Evolutionary conservation across 2,113 vertebrate species (phyloP), one percentile per base, ranked within the genome.

Genomic region (Chionis minor): DNA sequence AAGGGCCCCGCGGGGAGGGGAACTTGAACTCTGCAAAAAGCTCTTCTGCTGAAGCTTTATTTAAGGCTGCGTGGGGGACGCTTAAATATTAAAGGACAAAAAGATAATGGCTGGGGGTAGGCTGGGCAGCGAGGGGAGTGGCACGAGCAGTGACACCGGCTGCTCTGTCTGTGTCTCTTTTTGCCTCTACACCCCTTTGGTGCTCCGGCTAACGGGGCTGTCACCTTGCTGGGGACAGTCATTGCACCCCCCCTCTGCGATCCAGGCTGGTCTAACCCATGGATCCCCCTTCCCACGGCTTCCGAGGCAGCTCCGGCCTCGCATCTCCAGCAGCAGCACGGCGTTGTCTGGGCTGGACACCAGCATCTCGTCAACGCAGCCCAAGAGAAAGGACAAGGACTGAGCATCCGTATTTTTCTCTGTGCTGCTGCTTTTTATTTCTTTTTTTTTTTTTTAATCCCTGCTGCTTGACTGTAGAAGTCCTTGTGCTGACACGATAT

Each of bases 401-500:
- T 4, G 87, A 92, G 81, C 88, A 42, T 44, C 72, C 54, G 12
- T 18, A 26, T 20, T 92, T 88, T 89, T 84, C 67, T 95, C 94
- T 90, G 85, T 75, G 92, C 94, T 96, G 87, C 73, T 97, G 62
- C 80, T 95, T 33, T 97, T 97, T 97, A 96, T 97, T 97, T 92
- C 26, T 90, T 88, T 11, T 18, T 82, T 11, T 18, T 82, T 84
- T 52, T 54, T 88, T 62, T 15, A 94, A 81, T 89, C 91, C 88
- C 97, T 96, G 91, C 89, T 87, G 75, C 66, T 91, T 47, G 81
- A 23, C 77, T 82, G 92, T 73, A 85, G 63, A 91, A 38, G 35
- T 92, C 91, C 88, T 97, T 96, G 94, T 59, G 86, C 89, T 85
- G 96, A 63, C 77, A 87, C 2, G 2, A 42, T 55, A 58, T 95